phyloP scores from a whole-genome alignment of 2,888 invertebrate genomes.

The Trichopria drosophilae region DNA sequence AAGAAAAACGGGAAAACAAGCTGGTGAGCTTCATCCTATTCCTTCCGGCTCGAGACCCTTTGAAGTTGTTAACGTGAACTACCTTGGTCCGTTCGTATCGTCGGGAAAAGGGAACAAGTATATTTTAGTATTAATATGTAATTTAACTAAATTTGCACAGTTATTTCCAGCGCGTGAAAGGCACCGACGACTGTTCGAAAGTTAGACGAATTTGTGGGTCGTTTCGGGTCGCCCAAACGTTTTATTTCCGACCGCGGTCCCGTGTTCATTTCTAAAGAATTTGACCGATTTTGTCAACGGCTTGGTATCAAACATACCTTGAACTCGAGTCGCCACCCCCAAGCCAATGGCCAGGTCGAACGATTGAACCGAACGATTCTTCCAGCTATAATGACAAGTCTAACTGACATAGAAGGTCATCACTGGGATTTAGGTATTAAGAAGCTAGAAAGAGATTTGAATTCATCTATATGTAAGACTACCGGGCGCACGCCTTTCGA shows the following conservation, averaged over 20 bases:
- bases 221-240: conserved; percentile 19
- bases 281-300: too few relatives aligned
- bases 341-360: conserved; percentile 30
- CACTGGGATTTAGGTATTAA: conserved; percentile 2
- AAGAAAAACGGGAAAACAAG: conserved; percentile 20
- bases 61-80: conserved; percentile 28
- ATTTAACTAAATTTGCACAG: conserved; percentile 32
- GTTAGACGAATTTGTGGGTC: conserved; percentile 18
- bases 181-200: conserved; percentile 7
- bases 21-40: conserved; percentile 31
- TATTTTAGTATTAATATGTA: conserved; percentile 28
- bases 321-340: too few relatives aligned
- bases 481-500: conserved; percentile 2
- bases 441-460: conserved; percentile 1
- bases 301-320: too few relatives aligned
- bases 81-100: conserved; percentile 26
- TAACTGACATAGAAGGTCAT: neutral
- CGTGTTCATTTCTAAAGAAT: too few relatives aligned
- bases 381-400: neutral
- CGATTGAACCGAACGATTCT: conserved; percentile 7
- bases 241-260: too few relatives aligned
- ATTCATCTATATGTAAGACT: conserved; percentile 1
- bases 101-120: conserved; percentile 1
- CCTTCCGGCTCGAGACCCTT: conserved; percentile 29
- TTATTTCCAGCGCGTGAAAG: conserved; percentile 20